Evolutionary conservation across 2,797 vertebrate genomes (phyloP).

Genomic region (Cynopterus sphinx): DNA sequence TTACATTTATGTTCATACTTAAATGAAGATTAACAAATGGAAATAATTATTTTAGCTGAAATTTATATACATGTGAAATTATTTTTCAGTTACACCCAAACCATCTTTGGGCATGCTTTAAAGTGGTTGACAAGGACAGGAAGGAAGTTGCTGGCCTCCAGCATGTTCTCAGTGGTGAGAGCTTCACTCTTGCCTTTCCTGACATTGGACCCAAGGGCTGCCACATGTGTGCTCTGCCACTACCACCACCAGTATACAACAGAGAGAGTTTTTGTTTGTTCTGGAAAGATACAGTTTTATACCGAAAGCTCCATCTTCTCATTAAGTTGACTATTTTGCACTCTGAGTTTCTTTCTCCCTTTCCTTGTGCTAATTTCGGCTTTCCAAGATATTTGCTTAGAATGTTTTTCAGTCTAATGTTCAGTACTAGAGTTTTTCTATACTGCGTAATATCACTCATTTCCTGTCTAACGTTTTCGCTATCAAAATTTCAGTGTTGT

Average conservation of each 20-base stretch:
- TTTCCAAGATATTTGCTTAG: slow-evolving; percentile 69
- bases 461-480: slow-evolving; percentile 79
- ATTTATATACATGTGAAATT: slow-evolving; percentile 64
- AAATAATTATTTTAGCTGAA: slow-evolving; percentile 77
- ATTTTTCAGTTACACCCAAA: slow-evolving; percentile 34
- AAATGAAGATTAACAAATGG: slow-evolving; percentile 77
- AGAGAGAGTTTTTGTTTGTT: background rate
- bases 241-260: background rate
- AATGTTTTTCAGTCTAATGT: slow-evolving; percentile 71
- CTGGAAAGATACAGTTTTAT: slow-evolving; percentile 45
- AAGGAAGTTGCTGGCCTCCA: slow-evolving; percentile 28
- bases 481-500: background rate
- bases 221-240: rapidly evolving
- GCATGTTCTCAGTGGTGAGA: slow-evolving; percentile 1
- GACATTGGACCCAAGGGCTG: background rate
- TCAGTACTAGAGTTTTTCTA: slow-evolving; percentile 68
- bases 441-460: slow-evolving; percentile 76
- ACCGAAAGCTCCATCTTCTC: slow-evolving; percentile 66
- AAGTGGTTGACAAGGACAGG: background rate
- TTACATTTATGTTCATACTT: slow-evolving; percentile 77
- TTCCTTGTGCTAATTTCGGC: slow-evolving; percentile 55
- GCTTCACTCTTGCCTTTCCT: slow-evolving; percentile 38
- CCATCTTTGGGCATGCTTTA: background rate
- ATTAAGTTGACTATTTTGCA: slow-evolving; percentile 63
- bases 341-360: slow-evolving; percentile 60